Evolutionary conservation across 2,113 vertebrate genomes (phyloP), one percentile per base, ranked within the genome.

Genomic region (Corynorhinus townsendii): DNA sequence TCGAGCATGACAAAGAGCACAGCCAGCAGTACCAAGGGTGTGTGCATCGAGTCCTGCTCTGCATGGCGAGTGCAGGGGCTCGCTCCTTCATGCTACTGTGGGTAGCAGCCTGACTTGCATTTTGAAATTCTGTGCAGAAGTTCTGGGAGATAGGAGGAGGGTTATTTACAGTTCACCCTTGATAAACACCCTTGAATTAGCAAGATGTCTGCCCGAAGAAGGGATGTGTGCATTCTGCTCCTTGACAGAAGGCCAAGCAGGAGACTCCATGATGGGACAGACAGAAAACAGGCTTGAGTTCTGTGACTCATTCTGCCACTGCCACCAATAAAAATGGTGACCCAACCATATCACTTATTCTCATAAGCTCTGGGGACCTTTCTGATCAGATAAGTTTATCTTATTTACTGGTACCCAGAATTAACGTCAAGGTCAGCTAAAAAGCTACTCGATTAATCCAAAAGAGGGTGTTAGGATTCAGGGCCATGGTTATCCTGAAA

Each of bases 401-500:
- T 33, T 11, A 22, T 43, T 93, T 88, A n/a, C 59, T 62, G 28
- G 59, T 62, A 28, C 35, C 80, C 69, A 92, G 47, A 86, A 54
- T 82, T 62, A 47, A 85, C 75, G 87, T 96, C 56, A 87, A 47
- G 28, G 73, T 75, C 80, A 91, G 5, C 26, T 30, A 72, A 77
- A 89, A 71, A n/a, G 20, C 75, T 75, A 16, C 54, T 72, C 76
- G 68, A 38, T 26, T 94, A 79, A 94, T 77, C 62, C 79, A 94
- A 85, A 80, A 80, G 24, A 95, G 22, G 68, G 69, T 47, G 73
- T 91, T 28, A 14, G 40, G 83, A 84, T 76, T 77, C 17, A 52
- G 26, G 38, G 16, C 68, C 35, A 20, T 52, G 20, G 87, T 88
- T 89, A 35, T 86, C 76, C 84, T n/a, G 56, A 88, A 96, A 93